phyloP scores from a whole-genome alignment of 2,888 invertebrate genomes.

The Acanthococcus lagerstroemiae region DNA sequence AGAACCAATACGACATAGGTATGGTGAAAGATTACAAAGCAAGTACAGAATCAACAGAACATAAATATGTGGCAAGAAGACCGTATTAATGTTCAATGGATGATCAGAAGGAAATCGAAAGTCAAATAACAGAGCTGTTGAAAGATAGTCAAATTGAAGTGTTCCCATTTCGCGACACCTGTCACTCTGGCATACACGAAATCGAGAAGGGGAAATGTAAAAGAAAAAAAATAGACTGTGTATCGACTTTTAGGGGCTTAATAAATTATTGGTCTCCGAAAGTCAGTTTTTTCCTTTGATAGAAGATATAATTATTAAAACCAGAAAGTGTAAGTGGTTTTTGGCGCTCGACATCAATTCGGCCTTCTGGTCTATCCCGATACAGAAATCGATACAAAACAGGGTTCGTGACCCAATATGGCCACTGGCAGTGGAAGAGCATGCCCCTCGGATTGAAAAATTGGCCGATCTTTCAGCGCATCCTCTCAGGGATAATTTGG shows the following conservation, averaged over 20 bases:
- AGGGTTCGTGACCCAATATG: not conserved
- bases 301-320: not conserved
- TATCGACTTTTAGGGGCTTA: not conserved
- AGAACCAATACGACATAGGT: no score
- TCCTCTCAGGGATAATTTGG: not conserved
- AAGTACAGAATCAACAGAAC: no score
- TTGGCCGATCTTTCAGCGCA: not conserved
- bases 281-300: not conserved
- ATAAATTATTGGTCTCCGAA: not conserved
- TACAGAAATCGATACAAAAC: not conserved
- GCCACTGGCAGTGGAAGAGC: not conserved
- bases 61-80: no score
- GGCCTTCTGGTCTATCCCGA: not conserved
- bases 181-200: not conserved
- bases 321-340: not conserved
- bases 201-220: not conserved
- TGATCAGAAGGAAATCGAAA: no score
- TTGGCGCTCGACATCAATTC: not conserved
- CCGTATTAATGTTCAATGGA: no score
- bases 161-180: not conserved
- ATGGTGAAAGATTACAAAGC: no score
- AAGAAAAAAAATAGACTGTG: not conserved
- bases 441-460: not conserved
- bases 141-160: no score
- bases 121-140: no score